phyloP scores from a whole-genome alignment of 2,888 invertebrate species.

The Idaea dimidiata region DNA sequence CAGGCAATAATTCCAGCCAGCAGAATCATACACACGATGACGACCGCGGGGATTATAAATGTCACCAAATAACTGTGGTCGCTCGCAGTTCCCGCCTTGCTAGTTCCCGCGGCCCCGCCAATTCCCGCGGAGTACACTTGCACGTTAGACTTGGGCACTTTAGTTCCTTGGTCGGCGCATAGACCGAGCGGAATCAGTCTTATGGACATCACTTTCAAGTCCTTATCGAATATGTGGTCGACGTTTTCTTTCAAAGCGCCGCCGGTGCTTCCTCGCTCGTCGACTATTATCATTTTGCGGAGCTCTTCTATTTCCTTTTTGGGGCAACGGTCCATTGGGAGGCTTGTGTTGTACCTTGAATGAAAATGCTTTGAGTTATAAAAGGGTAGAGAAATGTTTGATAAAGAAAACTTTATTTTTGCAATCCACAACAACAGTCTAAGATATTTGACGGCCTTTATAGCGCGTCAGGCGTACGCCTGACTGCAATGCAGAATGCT shows the following conservation, averaged over 20 bases:
- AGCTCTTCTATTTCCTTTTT: slow-evolving; percentile 87
- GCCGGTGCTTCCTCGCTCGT: slow-evolving; percentile 70
- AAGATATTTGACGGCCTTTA: no score
- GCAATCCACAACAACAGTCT: no score
- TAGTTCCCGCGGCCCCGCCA: slow-evolving; percentile 37
- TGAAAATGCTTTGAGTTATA: not conserved
- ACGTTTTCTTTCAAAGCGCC: slow-evolving; percentile 78
- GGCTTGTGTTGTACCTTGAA: slow-evolving; percentile 86
- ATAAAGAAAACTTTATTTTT: no score
- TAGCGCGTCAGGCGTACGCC: no score
- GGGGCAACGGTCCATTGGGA: slow-evolving; percentile 88
- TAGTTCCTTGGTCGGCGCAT: slow-evolving; percentile 76
- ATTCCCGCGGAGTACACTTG: slow-evolving; percentile 41
- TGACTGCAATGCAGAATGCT: no score
- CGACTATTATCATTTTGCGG: slow-evolving; percentile 85
- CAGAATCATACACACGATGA: slow-evolving; percentile 93
- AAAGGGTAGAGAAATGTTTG: no score
- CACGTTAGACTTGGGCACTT: slow-evolving; percentile 49
- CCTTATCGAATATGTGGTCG: slow-evolving; percentile 84
- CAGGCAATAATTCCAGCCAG: slow-evolving; percentile 94
- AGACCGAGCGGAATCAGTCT: slow-evolving; percentile 81
- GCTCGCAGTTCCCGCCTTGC: slow-evolving; percentile 48
- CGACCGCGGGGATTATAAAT: slow-evolving; percentile 93
- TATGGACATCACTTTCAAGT: slow-evolving; percentile 85
- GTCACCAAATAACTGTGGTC: slow-evolving; percentile 84